Evolutionary conservation across 2,888 invertebrate genomes (phyloP), one percentile per base, ranked within the genome.

Genomic region (Serripes groenlandicus): DNA sequence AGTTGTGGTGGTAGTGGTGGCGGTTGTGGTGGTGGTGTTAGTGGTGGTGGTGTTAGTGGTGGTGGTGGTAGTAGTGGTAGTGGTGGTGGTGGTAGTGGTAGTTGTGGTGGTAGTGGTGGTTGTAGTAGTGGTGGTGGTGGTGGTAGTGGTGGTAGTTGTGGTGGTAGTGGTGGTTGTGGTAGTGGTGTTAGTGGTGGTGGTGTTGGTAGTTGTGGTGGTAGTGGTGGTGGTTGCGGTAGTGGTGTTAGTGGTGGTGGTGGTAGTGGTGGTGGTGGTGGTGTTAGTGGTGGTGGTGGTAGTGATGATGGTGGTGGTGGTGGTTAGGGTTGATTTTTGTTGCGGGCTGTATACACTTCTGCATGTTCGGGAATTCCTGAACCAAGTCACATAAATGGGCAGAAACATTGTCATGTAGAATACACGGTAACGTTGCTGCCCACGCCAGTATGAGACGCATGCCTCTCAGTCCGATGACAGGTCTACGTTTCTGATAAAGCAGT

Each of bases 211-310:
- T 3, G 60, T 60, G 28, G 60, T 60, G 60, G 60, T 60, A 15
- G 28, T 26, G n/a, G n/a, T n/a, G n/a, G n/a, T 54, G 35, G 18
- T 32, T 26, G 49, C 9, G n/a, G n/a, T 30, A 18, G 32, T 75
- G 23, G 68, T 4, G 3, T 37, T 26, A 7, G 68, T 35, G 18
- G 34, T 58, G 21, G 52, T 54, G 18, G 66, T 66, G 21, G 34
- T n/a, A 7, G 18, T 66, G 7, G 32, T 37, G 42, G 66, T 7
- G 11, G 15, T 7, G 9, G 34, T 5, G 7, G 66, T 37, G 42
- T 9, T 66, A 26, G 66, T 37, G 18, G 66, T 66, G 66, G 66
- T n/a, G n/a, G 64, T 11, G 26, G 64, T 34, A 64, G 64, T 64
- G 64, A 9, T 34, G 28, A 21, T 34, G 32, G 64, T 34, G 34